Evolutionary conservation across 2,888 invertebrate species (phyloP), one percentile per base, ranked within the genome.

Genomic region (Nesidiocoris tenuis): DNA sequence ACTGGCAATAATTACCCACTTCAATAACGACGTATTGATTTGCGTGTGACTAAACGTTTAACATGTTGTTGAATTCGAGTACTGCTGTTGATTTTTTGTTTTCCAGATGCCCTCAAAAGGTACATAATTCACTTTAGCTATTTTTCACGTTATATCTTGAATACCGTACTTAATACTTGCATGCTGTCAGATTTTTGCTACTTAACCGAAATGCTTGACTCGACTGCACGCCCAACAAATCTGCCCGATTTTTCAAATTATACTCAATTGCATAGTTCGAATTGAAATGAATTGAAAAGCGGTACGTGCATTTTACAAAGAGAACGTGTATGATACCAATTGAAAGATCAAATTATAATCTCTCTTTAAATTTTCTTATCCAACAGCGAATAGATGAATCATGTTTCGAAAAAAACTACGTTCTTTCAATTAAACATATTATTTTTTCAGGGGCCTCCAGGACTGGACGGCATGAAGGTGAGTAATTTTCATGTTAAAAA

Each of bases 401-500:
- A n/a, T n/a, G n/a, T n/a, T n/a, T n/a, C n/a, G n/a, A n/a, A n/a
- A n/a, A n/a, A n/a, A n/a, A n/a, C n/a, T n/a, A n/a, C n/a, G n/a
- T 39, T 39, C 39, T 3, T 3, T 39, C 39, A 12, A 39, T 39
- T 39, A 39, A 39, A 39, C 12, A 39, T 39, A 12, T 3, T 39
- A 12, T 39, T 70, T 76, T 76, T 76, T 86, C 90, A 95, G 95
- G 95, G 95, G 84, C 92, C 94, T 81, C 92, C 95, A 79, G 95
- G 95, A 85, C 90, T 95, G 85, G 95, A 95, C 87, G 95, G 95
- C 85, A 95, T 95, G 93, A 96, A 95, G 92, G 95, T 95, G 88
- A 89, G 90, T 86, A 83, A 81, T 54, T 23, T 63, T 71, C 67
- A 17, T 57, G 18, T 25, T 54, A 12, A 54, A 54, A 12, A 54